Conservation (phyloP, 2,797 vertebrate genomes). For the Chrosomus eos region DNA sequence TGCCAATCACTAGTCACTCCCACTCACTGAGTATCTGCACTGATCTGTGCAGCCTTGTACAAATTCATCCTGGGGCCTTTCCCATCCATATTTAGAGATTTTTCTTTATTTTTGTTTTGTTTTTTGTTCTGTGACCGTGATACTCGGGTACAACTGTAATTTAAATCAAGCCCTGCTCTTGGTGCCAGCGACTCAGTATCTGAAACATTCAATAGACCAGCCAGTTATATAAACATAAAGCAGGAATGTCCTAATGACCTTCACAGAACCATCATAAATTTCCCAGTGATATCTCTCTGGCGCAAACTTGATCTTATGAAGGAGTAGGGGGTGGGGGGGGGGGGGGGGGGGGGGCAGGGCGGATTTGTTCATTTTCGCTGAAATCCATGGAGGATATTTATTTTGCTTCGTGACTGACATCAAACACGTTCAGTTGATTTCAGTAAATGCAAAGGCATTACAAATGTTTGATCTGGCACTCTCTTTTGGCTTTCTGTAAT, state of each 20-base stretch:
- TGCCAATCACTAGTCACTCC: constrained; percentile 49
- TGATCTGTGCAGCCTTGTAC: constrained; percentile 45
- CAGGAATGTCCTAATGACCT: constrained; percentile 40
- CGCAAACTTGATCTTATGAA: constrained; percentile 14
- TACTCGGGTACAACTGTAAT: constrained; percentile 56
- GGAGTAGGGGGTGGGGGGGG: not conserved
- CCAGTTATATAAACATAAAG: constrained; percentile 35
- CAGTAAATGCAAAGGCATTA: not conserved
- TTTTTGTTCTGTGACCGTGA: constrained; percentile 39
- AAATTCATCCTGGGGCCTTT: constrained; percentile 51
- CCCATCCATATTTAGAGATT: constrained; percentile 59
- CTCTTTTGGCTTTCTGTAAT: constrained; percentile 31
- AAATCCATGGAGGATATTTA: not conserved
- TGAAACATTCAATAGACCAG: constrained; percentile 40
- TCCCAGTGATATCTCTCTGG: constrained; percentile 25
- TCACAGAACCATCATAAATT: constrained; percentile 10
- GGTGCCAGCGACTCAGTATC: constrained; percentile 32
- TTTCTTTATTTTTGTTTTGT: constrained; percentile 41
- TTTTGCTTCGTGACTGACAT: not conserved
- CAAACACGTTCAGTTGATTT: constrained; percentile 3
- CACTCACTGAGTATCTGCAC: constrained; percentile 42
- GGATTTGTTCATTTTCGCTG: constrained; percentile 3
- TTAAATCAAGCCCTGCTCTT: constrained; percentile 54
- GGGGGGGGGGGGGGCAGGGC: no score
- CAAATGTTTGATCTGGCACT: constrained; percentile 22